phyloP scores from a whole-genome alignment of 2,888 invertebrate genomes.

The Idaea biselata region DNA sequence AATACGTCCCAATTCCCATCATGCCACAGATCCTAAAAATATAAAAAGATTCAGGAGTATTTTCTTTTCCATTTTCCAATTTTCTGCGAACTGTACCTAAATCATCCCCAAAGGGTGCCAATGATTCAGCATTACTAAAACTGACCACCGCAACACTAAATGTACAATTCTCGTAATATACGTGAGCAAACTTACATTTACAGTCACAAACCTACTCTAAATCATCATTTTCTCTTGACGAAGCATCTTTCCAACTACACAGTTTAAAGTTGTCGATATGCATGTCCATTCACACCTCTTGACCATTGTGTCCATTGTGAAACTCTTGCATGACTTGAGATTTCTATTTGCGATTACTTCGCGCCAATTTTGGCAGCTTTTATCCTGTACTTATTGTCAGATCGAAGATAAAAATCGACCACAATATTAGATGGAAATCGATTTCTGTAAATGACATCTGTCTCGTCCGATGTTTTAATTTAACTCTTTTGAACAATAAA shows the following conservation, averaged over 20 bases:
- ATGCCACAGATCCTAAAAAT: too few species aligned
- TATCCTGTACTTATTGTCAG: constrained; percentile 20
- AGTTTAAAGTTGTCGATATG: constrained; percentile 20
- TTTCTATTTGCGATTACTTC: constrained; percentile 31
- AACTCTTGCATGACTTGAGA: constrained; percentile 34
- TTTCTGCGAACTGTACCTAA: constrained; percentile 31
- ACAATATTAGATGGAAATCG: constrained; percentile 14
- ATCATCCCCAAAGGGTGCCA: constrained; percentile 35
- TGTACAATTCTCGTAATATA: constrained; percentile 16
- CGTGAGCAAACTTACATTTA: not conserved
- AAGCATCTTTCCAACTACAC: constrained; percentile 3
- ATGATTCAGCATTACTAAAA: constrained; percentile 36
- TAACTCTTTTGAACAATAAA: not conserved
- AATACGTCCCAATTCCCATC: too few species aligned
- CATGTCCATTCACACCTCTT: constrained; percentile 37
- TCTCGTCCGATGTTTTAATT: not conserved
- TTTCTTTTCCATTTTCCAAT: not conserved
- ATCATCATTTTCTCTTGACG: not conserved
- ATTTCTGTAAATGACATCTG: constrained; percentile 2
- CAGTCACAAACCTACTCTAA: not conserved
- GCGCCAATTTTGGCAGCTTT: constrained; percentile 24
- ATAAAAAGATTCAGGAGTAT: too few species aligned
- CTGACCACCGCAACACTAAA: constrained; percentile 26
- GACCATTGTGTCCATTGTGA: constrained; percentile 32
- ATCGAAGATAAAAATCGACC: constrained; percentile 27